phyloP scores from a whole-genome alignment of 2,113 vertebrate species.

The Sialia sialis region DNA sequence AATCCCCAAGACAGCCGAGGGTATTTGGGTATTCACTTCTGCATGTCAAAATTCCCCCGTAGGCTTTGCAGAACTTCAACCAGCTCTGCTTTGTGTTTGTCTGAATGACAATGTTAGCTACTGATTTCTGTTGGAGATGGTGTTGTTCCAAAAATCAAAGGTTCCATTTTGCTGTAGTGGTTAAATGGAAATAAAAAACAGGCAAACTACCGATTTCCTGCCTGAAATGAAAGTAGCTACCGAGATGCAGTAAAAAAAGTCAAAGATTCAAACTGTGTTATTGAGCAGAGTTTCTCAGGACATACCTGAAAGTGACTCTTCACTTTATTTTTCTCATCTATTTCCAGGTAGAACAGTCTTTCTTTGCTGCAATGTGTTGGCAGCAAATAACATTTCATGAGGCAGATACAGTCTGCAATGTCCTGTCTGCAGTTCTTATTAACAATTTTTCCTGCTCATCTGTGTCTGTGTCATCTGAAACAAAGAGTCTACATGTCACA shows the following conservation, averaged over 20 bases:
- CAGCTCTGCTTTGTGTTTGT: conserved; percentile 19
- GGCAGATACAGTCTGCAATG: conserved; percentile 1
- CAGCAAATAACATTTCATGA: conserved; percentile 36
- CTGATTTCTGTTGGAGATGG: background rate
- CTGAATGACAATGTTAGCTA: conserved; percentile 4
- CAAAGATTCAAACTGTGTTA: background rate
- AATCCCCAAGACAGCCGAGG: conserved; percentile 1
- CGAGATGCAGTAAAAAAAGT: background rate
- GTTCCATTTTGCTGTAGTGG: background rate
- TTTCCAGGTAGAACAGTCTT: background rate
- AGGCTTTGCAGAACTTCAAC: background rate
- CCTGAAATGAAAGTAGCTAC: conserved; percentile 10
- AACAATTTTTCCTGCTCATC: conserved; percentile 5
- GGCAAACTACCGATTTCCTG: conserved; percentile 38
- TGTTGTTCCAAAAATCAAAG: conserved; percentile 7
- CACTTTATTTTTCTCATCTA: conserved; percentile 1
- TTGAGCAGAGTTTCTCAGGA: background rate
- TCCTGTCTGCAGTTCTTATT: conserved; percentile 17
- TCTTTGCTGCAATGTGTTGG: background rate
- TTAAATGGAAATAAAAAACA: conserved; percentile 42
- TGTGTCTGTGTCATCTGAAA: background rate
- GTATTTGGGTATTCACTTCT: conserved; percentile 33
- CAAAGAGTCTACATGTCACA: conserved; percentile 24
- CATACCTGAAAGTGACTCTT: background rate
- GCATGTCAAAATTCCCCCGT: background rate